These are phyloP conservation scores for Dryoscopus gambensis DNA, from an alignment of 2,113 vertebrate species.

Conservation along the genomic window DNA sequence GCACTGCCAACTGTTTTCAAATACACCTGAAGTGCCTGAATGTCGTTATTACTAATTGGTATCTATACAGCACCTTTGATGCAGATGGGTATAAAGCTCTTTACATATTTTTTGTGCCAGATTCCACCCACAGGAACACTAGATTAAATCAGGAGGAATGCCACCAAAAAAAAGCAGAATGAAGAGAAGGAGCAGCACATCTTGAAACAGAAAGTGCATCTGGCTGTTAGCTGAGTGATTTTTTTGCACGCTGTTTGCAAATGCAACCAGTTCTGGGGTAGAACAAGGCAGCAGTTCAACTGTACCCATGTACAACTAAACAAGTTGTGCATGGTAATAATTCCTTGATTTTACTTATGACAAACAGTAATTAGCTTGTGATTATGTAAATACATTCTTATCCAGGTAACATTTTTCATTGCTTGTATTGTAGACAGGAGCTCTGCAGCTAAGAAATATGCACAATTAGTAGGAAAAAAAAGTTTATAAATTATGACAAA, in stretches of 20 bases:
- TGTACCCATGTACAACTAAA: background rate
- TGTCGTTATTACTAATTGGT: constrained; percentile 3
- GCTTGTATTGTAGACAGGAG: background rate
- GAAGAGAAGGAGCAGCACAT: background rate
- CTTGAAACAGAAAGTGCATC: background rate
- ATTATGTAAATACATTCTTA: constrained; percentile 46
- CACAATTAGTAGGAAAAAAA: background rate
- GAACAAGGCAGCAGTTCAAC: background rate
- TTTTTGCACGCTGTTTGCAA: background rate
- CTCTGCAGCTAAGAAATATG: background rate
- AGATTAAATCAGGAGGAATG: background rate
- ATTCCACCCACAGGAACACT: constrained; percentile 2
- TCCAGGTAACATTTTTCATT: constrained; percentile 38
- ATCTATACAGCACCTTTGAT: constrained; percentile 5
- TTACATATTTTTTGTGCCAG: background rate
- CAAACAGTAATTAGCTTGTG: constrained; percentile 6
- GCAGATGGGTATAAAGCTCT: background rate
- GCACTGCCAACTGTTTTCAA: constrained; percentile 16
- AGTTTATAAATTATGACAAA: constrained; percentile 15
- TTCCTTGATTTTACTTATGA: constrained; percentile 37
- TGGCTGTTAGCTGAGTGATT: background rate
- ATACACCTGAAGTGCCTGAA: constrained; percentile 7
- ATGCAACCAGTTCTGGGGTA: background rate
- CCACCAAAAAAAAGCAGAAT: background rate
- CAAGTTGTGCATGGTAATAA: constrained; percentile 16